Conservation (phyloP, 1,140 invertebrate genomes). For the Adelges cooleyi region DNA sequence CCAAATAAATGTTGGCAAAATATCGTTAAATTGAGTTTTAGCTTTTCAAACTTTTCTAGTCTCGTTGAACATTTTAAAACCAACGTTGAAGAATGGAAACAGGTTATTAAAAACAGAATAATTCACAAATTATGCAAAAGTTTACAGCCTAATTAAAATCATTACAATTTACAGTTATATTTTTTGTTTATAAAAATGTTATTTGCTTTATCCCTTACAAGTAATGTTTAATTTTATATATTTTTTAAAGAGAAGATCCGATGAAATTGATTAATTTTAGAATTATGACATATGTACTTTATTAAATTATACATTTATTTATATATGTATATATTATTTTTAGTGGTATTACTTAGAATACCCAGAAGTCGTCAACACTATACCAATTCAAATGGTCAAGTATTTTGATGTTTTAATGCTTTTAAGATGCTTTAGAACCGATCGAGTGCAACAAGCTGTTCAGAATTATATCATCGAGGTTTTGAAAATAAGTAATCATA, state of each 20-base stretch:
- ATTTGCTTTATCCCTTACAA: no score
- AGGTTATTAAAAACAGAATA: constrained; percentile 55
- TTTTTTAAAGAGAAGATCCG: no score
- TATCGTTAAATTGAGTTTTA: constrained; percentile 53
- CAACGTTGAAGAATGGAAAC: constrained; percentile 53
- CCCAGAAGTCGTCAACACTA: neutral
- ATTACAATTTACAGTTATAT: no score
- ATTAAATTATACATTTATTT: constrained; percentile 56
- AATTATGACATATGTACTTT: no score
- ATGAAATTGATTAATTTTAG: no score
- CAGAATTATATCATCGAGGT: constrained; percentile 62
- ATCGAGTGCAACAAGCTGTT: constrained; percentile 68
- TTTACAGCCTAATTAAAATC: no score
- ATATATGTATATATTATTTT: no score
- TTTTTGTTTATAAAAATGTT: no score
- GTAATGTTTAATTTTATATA: no score
- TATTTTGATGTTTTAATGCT: constrained; percentile 67
- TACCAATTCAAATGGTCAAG: constrained; percentile 42
- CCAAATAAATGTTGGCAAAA: constrained; percentile 63
- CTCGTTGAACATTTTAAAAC: constrained; percentile 55
- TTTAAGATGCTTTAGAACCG: constrained; percentile 70
- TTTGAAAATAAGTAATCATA: constrained; percentile 66
- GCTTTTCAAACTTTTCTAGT: constrained; percentile 54
- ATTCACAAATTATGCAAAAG: no score
- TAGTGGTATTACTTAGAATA: constrained; percentile 7